Percentiles rank a stretch among this genome's conserved stretches.
phyloP scores from a whole-genome alignment of 2,113 vertebrate species.

The Bucco capensis region DNA sequence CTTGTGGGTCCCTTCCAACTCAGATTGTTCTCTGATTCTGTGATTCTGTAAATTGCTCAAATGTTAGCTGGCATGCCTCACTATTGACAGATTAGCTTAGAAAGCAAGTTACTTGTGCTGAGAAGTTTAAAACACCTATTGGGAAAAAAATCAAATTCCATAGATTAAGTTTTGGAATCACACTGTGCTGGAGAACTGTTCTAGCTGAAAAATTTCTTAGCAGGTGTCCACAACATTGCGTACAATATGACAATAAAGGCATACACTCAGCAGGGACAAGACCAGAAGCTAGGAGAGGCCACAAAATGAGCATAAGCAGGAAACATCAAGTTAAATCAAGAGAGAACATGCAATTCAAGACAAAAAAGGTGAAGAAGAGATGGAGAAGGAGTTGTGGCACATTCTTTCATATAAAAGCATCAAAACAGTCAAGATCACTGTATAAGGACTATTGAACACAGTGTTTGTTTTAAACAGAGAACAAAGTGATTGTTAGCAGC shows the following conservation, averaged over 20 bases:
- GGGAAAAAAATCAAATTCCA: constrained; percentile 61
- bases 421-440: neutral
- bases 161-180: constrained; percentile 43
- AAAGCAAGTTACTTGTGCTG: constrained; percentile 56
- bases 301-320: constrained; percentile 46
- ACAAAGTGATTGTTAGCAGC: neutral
- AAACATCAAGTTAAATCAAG: constrained; percentile 37
- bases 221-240: constrained; percentile 45
- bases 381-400: neutral
- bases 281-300: constrained; percentile 40
- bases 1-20: too few relatives aligned
- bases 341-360: constrained; percentile 30
- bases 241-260: constrained; percentile 51
- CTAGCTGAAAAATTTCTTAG: constrained; percentile 50
- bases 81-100: constrained; percentile 66
- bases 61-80: constrained; percentile 49
- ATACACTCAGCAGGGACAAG: constrained; percentile 35
- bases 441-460: neutral
- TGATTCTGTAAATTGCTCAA: constrained; percentile 50
- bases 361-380: neutral
- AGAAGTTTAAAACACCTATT: constrained; percentile 61
- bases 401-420: neutral
- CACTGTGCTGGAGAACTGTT: constrained; percentile 47
- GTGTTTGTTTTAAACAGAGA: neutral
- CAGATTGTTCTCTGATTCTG: too few relatives aligned